phyloP scores from a whole-genome alignment of 2,888 invertebrate species.

The Endomychus coccineus region DNA sequence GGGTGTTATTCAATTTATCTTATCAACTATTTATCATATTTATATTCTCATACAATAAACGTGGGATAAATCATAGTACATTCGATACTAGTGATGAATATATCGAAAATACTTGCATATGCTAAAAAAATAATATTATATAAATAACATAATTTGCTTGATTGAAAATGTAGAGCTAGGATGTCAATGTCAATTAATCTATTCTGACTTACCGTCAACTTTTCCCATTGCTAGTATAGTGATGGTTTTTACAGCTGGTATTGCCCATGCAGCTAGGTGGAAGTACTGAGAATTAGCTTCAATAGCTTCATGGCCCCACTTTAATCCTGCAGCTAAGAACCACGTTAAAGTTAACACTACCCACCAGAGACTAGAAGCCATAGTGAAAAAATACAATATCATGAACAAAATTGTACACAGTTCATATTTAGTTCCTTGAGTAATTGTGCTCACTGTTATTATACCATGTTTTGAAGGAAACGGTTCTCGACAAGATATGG shows the following conservation, averaged over 20 bases:
- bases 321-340: constrained; percentile 93
- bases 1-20: too few relatives aligned
- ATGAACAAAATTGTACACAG: constrained; percentile 91
- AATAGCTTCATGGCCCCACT: constrained; percentile 98
- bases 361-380: constrained; percentile 98
- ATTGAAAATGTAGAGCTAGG: too few relatives aligned
- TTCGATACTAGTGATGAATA: too few relatives aligned
- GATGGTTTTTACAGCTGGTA: constrained; percentile 92
- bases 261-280: constrained; percentile 96
- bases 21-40: too few relatives aligned
- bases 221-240: constrained; percentile 91
- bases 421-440: constrained; percentile 79
- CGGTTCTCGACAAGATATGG: constrained; percentile 75
- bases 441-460: constrained; percentile 74
- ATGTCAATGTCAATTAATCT: too few relatives aligned
- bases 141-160: too few relatives aligned
- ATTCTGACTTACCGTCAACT: constrained; percentile 91
- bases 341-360: constrained; percentile 91
- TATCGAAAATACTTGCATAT: too few relatives aligned
- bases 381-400: constrained; percentile 92
- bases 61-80: too few relatives aligned
- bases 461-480: constrained; percentile 65
- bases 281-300: constrained; percentile 96
- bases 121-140: too few relatives aligned
- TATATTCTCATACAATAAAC: too few relatives aligned